Evolutionary conservation across 2,888 invertebrate genomes (phyloP), one percentile per base, ranked within the genome.

Genomic region (Apoda limacodes): DNA sequence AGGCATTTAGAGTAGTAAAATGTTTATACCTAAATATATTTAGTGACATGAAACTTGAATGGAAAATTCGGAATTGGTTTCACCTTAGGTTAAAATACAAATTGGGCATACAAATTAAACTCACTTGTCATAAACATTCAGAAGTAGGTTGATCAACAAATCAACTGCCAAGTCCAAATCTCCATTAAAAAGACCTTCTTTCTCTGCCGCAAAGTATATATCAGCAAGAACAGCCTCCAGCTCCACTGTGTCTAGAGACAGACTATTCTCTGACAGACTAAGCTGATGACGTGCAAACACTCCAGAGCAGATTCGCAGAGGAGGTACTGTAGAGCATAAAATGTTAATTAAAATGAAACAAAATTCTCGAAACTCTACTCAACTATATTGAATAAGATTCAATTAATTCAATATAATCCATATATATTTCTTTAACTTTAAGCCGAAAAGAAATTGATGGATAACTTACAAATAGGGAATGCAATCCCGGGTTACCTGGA

Each of bases 261-360:
- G 70, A 37, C 85, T 84, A 56, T 85, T 86, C 55, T 90, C 89
- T 2, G 86, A 88, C 1, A 85, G 67, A 33, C 87, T 86, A 9
- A 90, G 78, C 49, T 86, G 85, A 55, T 90, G 89, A 24, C 86
- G 83, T 28, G 88, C 85, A 54, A 91, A 90, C 13, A 90, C 87
- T 26, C 87, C 88, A 19, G 84, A 83, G 44, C 90, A 83, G 30
- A 88, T 82, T 6, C 85, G 78, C 4, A 80, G 55, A 9, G 74
- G 66, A 2, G 80, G 81, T n/a, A 81, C 82, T 82, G 46, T 1
- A 52, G 49, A 29, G 7, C n/a, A n/a, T n/a, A n/a, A n/a, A n/a
- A n/a, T n/a, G n/a, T n/a, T n/a, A n/a, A n/a, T n/a, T n/a, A n/a
- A n/a, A n/a, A n/a, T n/a, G n/a, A n/a, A n/a, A n/a, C n/a, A n/a